Percentiles rank a stretch among this genome's conserved stretches.
Conservation (phyloP, 2,888 invertebrate species). For the Teleiodes luculella region DNA sequence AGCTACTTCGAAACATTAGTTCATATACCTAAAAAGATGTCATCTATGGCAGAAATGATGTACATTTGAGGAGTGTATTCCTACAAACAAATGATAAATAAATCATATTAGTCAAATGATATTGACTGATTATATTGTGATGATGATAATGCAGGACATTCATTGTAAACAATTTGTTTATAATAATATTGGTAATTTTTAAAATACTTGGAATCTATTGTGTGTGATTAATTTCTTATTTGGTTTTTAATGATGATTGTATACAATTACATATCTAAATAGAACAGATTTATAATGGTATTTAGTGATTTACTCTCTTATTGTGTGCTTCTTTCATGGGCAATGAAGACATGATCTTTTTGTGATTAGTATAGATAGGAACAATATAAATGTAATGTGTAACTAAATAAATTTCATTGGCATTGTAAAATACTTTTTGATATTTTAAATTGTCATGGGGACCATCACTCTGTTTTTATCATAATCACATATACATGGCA, state of each 20-base stretch:
- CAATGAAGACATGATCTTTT: background rate
- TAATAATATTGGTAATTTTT: background rate
- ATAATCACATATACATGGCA: too few relatives aligned
- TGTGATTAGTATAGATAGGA: slow-evolving; percentile 7
- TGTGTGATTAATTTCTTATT: background rate
- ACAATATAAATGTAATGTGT: slow-evolving; percentile 9
- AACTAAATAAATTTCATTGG: slow-evolving; percentile 8
- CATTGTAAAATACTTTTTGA: background rate
- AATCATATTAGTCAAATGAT: background rate
- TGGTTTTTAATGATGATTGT: background rate
- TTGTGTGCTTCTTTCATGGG: background rate
- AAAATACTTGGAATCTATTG: background rate
- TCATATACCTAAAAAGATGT: slow-evolving; percentile 98
- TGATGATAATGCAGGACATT: background rate
- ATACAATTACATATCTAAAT: slow-evolving; percentile 1
- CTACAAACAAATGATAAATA: background rate
- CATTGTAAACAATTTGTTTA: background rate
- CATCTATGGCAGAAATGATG: slow-evolving; percentile 99
- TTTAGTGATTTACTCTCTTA: too few relatives aligned
- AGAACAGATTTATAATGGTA: background rate
- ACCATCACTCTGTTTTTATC: too few relatives aligned
- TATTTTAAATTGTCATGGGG: background rate
- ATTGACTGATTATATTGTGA: slow-evolving; percentile 6
- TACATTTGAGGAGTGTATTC: slow-evolving; percentile 81
- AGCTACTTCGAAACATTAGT: slow-evolving; percentile 97